phyloP scores from a whole-genome alignment of 2,797 vertebrate species.

The Protosalanx chinensis region DNA sequence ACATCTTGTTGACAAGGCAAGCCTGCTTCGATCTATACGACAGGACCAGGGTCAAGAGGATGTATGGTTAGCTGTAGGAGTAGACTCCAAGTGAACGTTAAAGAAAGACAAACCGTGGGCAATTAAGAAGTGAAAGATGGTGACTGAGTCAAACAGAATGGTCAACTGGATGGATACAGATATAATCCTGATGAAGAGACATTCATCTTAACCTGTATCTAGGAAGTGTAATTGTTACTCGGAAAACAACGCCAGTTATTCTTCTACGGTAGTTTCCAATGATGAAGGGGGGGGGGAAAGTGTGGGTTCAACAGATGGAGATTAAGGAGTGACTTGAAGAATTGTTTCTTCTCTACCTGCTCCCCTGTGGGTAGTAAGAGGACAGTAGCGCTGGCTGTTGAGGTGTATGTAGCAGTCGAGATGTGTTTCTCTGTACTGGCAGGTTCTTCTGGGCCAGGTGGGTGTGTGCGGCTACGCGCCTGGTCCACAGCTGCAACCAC shows the following conservation, averaged over 20 bases:
- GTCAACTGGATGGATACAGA: background rate
- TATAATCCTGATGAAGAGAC: too few relatives aligned
- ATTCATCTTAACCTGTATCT: too few relatives aligned
- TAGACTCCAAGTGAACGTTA: background rate
- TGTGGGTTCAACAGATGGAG: slow-evolving; percentile 19
- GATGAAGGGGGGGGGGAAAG: background rate
- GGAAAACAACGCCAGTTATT: too few relatives aligned
- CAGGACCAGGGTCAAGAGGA: background rate
- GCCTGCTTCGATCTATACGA: slow-evolving; percentile 68
- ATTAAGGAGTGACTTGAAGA: slow-evolving; percentile 17
- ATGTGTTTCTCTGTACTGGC: slow-evolving; percentile 63
- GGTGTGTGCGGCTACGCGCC: slow-evolving; percentile 59
- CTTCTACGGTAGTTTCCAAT: too few relatives aligned
- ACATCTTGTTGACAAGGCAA: slow-evolving; percentile 73
- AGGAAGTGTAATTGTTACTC: too few relatives aligned
- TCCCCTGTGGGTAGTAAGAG: slow-evolving; percentile 73
- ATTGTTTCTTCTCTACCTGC: slow-evolving; percentile 69
- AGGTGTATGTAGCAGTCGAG: background rate
- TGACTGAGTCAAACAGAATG: background rate
- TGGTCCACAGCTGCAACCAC: slow-evolving; percentile 66
- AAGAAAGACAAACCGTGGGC: background rate
- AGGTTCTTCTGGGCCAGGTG: slow-evolving; percentile 71
- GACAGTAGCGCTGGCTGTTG: slow-evolving; percentile 62
- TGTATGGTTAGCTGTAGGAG: background rate
- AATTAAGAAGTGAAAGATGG: background rate